These are phyloP conservation scores for Oncopodura yosiiana DNA, from an alignment of 1,140 invertebrate genomes.

Conservation along the genomic window DNA sequence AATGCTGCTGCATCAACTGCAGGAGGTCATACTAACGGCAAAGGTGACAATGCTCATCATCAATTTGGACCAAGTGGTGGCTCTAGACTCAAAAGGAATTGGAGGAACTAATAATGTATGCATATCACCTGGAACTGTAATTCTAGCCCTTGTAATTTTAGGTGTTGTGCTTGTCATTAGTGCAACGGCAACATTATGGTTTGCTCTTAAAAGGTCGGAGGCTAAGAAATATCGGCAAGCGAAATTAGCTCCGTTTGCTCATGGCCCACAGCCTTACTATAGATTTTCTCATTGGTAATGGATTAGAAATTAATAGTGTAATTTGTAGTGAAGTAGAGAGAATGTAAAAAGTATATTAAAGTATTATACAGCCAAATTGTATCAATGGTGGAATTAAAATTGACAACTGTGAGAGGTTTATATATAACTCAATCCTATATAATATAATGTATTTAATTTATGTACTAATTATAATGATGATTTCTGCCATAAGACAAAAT, in stretches of 20 bases:
- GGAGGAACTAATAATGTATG: slow-evolving; percentile 16
- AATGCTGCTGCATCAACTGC: background rate
- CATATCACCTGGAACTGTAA: slow-evolving; percentile 34
- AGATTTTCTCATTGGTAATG: slow-evolving; percentile 32
- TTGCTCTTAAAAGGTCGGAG: slow-evolving; percentile 33
- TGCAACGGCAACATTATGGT: slow-evolving; percentile 32
- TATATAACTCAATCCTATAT: no score
- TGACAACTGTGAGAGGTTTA: no score
- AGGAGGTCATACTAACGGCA: background rate
- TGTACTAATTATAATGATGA: no score
- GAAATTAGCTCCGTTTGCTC: slow-evolving; percentile 25
- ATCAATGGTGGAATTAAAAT: no score
- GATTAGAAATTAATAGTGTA: no score
- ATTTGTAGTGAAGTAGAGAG: no score
- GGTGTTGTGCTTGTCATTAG: slow-evolving; percentile 33
- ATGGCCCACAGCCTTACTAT: slow-evolving; percentile 25
- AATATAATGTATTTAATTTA: no score
- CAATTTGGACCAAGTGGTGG: background rate
- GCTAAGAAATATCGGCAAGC: slow-evolving; percentile 28
- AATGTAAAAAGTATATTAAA: no score
- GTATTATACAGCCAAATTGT: no score
- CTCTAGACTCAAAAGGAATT: no score
- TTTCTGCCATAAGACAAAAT: no score
- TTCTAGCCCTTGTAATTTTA: slow-evolving; percentile 32
- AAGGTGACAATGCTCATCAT: background rate